A percentile compares a stretch with the other conserved stretches of the same genome.
phyloP scores from a whole-genome alignment of 1,140 invertebrate species.

The Ostrea edulis region DNA sequence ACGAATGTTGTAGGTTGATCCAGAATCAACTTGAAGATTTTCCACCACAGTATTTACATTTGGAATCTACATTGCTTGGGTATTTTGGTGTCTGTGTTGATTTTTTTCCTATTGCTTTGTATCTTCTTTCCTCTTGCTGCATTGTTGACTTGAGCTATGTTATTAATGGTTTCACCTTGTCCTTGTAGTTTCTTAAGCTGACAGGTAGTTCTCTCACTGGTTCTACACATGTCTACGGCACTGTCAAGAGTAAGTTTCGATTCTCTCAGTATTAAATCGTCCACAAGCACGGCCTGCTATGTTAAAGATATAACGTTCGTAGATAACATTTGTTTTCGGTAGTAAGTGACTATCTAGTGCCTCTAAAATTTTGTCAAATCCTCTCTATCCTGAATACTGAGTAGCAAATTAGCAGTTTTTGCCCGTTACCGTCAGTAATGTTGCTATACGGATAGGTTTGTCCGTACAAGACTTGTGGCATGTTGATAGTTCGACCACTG shows the following conservation, averaged over 20 bases:
- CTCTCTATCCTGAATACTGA: neutral
- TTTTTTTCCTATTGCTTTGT: slow-evolving; percentile 36
- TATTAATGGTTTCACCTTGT: neutral
- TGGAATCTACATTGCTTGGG: too few species aligned
- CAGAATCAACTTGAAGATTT: too few species aligned
- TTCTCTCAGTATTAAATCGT: slow-evolving; percentile 3
- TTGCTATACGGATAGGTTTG: slow-evolving; percentile 26
- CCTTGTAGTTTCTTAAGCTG: slow-evolving; percentile 19
- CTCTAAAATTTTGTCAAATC: neutral
- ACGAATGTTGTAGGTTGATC: too few species aligned
- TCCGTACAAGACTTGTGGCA: too few species aligned
- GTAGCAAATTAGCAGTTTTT: slow-evolving; percentile 41
- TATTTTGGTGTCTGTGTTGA: neutral
- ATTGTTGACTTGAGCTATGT: neutral
- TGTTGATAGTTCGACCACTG: slow-evolving; percentile 43
- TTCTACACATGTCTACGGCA: slow-evolving; percentile 19
- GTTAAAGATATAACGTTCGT: slow-evolving; percentile 39
- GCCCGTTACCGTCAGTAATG: slow-evolving; percentile 37
- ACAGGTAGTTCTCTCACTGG: slow-evolving; percentile 28
- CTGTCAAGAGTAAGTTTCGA: neutral
- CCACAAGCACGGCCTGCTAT: neutral
- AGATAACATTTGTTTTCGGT: slow-evolving; percentile 44
- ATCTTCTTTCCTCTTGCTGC: neutral
- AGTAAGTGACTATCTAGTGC: slow-evolving; percentile 37
- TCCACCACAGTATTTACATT: too few species aligned